phyloP scores from a whole-genome alignment of 1,140 invertebrate species.

The Drosophila eugracilis region DNA sequence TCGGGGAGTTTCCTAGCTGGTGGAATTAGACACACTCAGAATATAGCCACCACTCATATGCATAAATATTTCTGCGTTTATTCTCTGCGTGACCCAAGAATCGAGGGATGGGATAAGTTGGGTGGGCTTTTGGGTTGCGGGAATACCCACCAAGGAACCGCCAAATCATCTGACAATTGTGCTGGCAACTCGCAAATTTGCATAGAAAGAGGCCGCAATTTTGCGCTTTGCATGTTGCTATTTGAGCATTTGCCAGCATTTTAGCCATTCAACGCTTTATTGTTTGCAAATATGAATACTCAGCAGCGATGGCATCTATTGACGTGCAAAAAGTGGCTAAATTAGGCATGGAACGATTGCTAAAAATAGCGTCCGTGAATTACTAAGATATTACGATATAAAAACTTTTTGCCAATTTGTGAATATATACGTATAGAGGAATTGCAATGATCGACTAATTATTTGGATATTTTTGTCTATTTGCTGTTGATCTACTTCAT shows the following conservation, averaged over 20 bases:
- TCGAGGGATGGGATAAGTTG: neutral
- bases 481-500: neutral
- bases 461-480: neutral
- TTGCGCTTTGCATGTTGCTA: constrained; percentile 57
- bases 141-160: neutral
- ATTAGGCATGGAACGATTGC: constrained; percentile 14
- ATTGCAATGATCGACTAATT: neutral
- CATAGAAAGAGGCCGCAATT: constrained; percentile 59
- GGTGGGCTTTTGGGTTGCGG: neutral
- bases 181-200: constrained; percentile 48
- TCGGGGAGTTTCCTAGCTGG: constrained; percentile 25
- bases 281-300: constrained; percentile 67
- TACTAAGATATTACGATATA: neutral
- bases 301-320: constrained; percentile 36
- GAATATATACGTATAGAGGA: neutral
- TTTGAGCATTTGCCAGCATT: constrained; percentile 19
- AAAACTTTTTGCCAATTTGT: neutral
- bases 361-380: constrained; percentile 12
- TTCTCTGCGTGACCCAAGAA: constrained; percentile 51
- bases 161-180: constrained; percentile 67
- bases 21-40: constrained; percentile 60
- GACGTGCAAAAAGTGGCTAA: constrained; percentile 21
- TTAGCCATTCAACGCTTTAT: constrained; percentile 55
- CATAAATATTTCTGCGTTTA: constrained; percentile 71
- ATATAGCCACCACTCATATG: constrained; percentile 55